phyloP scores from a whole-genome alignment of 2,113 vertebrate species.

The Zonotrichia leucophrys region DNA sequence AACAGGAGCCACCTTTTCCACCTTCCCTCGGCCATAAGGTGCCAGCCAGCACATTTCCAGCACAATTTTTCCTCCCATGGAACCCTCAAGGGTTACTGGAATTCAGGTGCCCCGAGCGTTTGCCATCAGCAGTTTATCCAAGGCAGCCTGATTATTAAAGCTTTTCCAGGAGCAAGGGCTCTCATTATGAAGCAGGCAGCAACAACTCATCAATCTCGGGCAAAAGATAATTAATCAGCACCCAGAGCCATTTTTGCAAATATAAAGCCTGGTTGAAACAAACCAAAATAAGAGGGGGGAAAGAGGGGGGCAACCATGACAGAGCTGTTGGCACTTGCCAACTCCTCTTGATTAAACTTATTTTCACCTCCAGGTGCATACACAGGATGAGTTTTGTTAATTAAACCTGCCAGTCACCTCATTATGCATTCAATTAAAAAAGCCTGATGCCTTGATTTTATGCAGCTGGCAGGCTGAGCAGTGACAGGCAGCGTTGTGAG shows the following conservation, averaged over 20 bases:
- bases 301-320: neutral
- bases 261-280: constrained; percentile 34
- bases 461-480: constrained; percentile 43
- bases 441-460: constrained; percentile 33
- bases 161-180: neutral
- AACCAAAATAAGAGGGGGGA: neutral
- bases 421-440: constrained; percentile 62
- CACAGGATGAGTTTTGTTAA: constrained; percentile 66
- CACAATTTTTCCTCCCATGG: accelerated
- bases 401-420: constrained; percentile 71
- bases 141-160: neutral
- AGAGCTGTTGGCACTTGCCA: constrained; percentile 61
- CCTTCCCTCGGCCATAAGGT: accelerated
- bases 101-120: neutral
- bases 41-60: neutral
- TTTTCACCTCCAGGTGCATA: constrained; percentile 70
- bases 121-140: neutral
- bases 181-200: constrained; percentile 13
- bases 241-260: constrained; percentile 41
- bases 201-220: constrained; percentile 35
- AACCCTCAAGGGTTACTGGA: neutral
- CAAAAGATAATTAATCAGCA: constrained; percentile 62
- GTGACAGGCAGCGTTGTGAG: constrained; percentile 23
- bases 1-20: too few species aligned
- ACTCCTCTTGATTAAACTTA: constrained; percentile 63